Base-by-base conservation (phyloP, 2,888 invertebrate genomes). In the Acrobasis consociella region DNA sequence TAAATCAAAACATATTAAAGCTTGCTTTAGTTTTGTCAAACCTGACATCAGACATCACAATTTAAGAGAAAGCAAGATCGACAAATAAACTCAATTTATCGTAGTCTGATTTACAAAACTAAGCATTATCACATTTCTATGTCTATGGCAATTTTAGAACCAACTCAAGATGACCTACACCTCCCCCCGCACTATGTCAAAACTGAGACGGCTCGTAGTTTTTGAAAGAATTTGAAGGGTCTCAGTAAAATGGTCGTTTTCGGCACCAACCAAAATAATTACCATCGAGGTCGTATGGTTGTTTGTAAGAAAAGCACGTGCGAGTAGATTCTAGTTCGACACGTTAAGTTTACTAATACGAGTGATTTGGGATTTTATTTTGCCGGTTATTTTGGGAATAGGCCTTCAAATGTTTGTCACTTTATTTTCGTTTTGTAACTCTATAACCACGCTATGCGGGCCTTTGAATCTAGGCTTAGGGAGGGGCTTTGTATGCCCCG, bases 231-330 rank as follows among this genome's bases (percentile, higher is more conserved):
- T 42, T 22, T 13, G 17, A 9, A n/a, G 22, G 46, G 13, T 22
- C 56, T 22, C 2, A 0, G 5, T 22, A 42, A 42, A 42, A 5
- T 56, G 56, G 56, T 56, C 5, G 39, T 13, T 42, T 56, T 42
- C 17, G 55, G 55, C 37, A 39, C 46, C 56, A 17, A 39, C 46
- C 56, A 17, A 56, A 56, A 56, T 56, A 56, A 42, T 56, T 42
- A 56, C 17, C 46, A 8, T 9, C 56, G 56, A 56, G 56, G 56
- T 13, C 46, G 39, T 13, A 8, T 9, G 42, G 16, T 22, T 56
- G 56, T 56, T 56, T 56, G 42, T 16, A 56, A 9, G 2, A 42
- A 17, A 42, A 56, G 11, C 56, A 56, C 56, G 42, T 56, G 42
- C 16, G n/a, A 11, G 31, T 51, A 22, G 42, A 46, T 46, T 5